Evolutionary conservation across 2,888 invertebrate species (phyloP), one percentile per base, ranked within the genome.

Genomic region (Drosophila anomalata): DNA sequence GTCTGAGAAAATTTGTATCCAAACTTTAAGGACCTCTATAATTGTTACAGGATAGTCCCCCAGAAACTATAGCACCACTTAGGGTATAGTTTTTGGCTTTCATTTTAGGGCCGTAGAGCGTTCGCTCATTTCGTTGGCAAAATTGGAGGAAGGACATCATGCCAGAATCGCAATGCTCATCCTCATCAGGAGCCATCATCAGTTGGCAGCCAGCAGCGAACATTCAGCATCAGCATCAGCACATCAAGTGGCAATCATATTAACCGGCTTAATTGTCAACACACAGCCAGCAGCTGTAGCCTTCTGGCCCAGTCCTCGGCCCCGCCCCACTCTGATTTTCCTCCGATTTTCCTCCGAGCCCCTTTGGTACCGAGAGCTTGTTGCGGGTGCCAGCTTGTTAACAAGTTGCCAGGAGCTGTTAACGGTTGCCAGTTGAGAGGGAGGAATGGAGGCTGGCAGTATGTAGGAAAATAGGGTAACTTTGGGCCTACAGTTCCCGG

Each of bases 211-310:
- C 62, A 54, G 47, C 65, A 65, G 53, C 68, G 68, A 59, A 52
- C 68, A 68, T 68, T 59, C 71, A 69, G 52, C 75, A 77, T 79
- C 78, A 72, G 85, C 67, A 76, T 79, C 78, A 72, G 85, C 67
- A 76, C 82, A 82, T 78, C 86, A 85, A 82, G 81, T 85, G 83
- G 81, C 86, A 82, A 82, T 82, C 81, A 82, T 82, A 82, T 82
- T 82, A 82, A 82, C 81, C 80, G 78, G 81, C 76, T 78, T 82
- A 82, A 82, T 82, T 82, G 81, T 82, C 81, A 77, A 76, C 79
- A 78, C 78, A 82, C 75, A 73, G 74, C 67, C 54, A 69, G 57
- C 55, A 66, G 55, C 53, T 48, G 61, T 52, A 50, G 54, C 52
- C 44, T 17, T 22, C 41, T 51, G 41, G 24, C 14, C 6, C 8